Conservation (phyloP, 2,113 vertebrate genomes). For the Melanotaenia duboulayi region DNA sequence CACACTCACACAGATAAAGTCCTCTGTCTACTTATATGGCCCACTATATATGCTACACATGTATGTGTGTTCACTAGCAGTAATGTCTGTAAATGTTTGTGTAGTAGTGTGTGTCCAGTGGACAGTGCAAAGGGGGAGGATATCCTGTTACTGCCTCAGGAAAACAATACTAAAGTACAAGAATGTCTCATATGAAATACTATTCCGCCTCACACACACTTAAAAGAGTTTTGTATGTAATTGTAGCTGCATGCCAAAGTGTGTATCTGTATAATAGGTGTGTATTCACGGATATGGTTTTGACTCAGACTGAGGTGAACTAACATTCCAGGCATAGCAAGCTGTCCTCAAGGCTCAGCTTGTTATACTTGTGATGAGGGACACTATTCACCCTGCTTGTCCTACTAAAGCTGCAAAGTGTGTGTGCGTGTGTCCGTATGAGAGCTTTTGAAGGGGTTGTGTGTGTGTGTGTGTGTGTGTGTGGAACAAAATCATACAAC, state of each 20-base stretch:
- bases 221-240: conserved; percentile 24
- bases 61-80: conserved; percentile 24
- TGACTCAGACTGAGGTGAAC: conserved; percentile 54
- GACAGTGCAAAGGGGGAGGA: conserved; percentile 67
- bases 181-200: conserved; percentile 72
- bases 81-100: conserved; percentile 13
- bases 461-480: neutral
- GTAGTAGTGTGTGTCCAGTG: conserved; percentile 45
- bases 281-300: conserved; percentile 41
- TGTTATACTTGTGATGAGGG: conserved; percentile 57
- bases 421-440: conserved; percentile 4
- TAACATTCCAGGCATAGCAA: conserved; percentile 76
- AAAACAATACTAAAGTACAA: conserved; percentile 65
- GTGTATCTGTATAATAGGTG: conserved; percentile 40
- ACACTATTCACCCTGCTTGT: conserved; percentile 32
- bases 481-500: neutral
- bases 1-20: conserved; percentile 21
- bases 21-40: conserved; percentile 10
- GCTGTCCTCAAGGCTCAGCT: conserved; percentile 58
- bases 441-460: conserved; percentile 2
- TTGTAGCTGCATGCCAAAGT: conserved; percentile 19
- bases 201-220: conserved; percentile 28
- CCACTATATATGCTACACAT: conserved; percentile 2
- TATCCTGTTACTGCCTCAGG: conserved; percentile 76
- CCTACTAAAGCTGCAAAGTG: conserved; percentile 5